A percentile compares a stretch with the other conserved stretches of the same genome.
Conservation (phyloP, 1,140 invertebrate genomes). For the Mya arenaria region DNA sequence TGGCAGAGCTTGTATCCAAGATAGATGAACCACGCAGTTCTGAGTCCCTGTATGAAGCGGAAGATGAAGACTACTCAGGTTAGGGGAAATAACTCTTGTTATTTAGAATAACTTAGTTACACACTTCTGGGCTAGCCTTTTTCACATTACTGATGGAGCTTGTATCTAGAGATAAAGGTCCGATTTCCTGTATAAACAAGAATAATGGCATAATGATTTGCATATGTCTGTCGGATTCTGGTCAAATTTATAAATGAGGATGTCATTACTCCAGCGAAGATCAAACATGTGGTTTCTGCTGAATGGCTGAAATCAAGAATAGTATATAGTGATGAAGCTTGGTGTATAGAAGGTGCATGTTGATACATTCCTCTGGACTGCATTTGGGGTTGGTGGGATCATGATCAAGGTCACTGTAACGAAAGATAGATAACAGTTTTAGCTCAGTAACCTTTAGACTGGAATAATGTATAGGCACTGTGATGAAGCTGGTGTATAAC, state of each 20-base stretch:
- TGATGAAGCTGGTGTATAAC: background rate
- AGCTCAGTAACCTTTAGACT: background rate
- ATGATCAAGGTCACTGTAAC: background rate
- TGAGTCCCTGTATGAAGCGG: constrained; percentile 27
- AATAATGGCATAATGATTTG: background rate
- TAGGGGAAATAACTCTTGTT: background rate
- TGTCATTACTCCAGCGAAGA: background rate
- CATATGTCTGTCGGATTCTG: background rate
- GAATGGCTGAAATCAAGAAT: background rate
- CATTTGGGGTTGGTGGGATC: background rate
- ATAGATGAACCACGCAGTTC: constrained; percentile 84
- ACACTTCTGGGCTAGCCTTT: background rate
- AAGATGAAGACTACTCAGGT: constrained; percentile 51
- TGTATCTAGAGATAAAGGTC: background rate
- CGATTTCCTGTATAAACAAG: background rate
- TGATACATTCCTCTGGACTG: background rate
- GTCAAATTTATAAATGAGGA: background rate
- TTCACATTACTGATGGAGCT: background rate
- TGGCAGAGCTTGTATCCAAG: constrained; percentile 97
- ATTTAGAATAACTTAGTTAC: background rate
- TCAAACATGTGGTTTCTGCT: background rate
- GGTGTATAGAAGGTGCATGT: background rate
- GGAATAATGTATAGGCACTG: background rate
- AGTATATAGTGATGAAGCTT: background rate
- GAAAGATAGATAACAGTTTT: background rate